Evolutionary conservation across 2,113 vertebrate species (phyloP).

Genomic region (Eulemur macaco): DNA sequence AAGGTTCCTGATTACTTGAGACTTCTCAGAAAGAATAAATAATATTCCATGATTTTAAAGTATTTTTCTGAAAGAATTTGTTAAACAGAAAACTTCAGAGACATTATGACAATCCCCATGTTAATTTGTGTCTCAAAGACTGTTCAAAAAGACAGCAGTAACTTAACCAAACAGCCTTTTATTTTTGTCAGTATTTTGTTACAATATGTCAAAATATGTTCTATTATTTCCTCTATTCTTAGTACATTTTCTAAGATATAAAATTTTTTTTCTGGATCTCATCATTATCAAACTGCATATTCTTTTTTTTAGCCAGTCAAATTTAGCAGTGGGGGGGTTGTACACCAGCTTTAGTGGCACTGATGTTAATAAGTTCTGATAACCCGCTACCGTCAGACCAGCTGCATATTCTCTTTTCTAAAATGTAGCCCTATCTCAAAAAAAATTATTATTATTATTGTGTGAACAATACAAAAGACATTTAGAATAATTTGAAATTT

Average conservation of each 20-base stretch:
- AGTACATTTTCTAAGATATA: neutral
- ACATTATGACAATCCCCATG: neutral
- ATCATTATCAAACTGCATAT: neutral
- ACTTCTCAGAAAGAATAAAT: neutral
- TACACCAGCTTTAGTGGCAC: too few species aligned
- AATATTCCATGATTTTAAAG: neutral
- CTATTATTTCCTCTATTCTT: slow-evolving; percentile 16
- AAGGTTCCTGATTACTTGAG: neutral
- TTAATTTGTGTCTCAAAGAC: neutral
- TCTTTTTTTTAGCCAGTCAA: neutral
- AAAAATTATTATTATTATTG: neutral
- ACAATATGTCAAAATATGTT: neutral
- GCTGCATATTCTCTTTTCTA: neutral
- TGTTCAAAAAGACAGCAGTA: neutral
- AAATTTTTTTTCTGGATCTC: neutral
- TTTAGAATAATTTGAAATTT: neutral
- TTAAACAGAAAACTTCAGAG: neutral
- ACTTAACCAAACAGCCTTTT: neutral
- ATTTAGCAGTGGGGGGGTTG: too few species aligned
- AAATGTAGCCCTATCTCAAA: neutral
- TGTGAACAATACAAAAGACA: slow-evolving; percentile 11
- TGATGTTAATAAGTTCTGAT: too few species aligned
- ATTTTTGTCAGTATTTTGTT: neutral
- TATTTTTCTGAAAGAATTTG: neutral
- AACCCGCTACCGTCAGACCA: too few species aligned